Base-by-base conservation (phyloP, 2,888 invertebrate genomes). In the Synergus japonicus region DNA sequence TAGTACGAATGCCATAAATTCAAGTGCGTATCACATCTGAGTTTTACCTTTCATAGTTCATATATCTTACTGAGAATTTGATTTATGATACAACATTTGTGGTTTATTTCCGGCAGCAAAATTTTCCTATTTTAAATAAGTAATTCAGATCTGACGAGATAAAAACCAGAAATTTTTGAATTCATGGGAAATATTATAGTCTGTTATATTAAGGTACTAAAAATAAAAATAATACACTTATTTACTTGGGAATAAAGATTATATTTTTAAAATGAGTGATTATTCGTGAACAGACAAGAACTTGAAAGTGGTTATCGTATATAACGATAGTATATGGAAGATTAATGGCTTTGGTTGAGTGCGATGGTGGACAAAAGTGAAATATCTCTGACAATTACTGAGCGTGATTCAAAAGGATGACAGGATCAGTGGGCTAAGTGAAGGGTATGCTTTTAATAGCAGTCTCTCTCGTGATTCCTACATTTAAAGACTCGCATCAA, bases 341-440 rank as follows among this genome's bases (percentile, higher is more conserved):
- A 49, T 49, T 37, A 69, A 49, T 69, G 49, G 29, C 49, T 69
- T 49, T 37, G 29, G 29, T 37, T 49, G 22, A 46, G n/a, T 49
- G 37, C 8, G 49, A 69, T 49, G 49, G 49, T 69, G 46, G 9
- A 29, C 29, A 49, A 69, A 58, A 18, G 49, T 69, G 69, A 69
- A 69, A 69, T 69, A 29, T 69, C 69, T 69, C 69, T 69, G 49
- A 69, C 49, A 69, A 69, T 69, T 49, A 29, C 69, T 15, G 29
- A 69, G 49, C 69, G 29, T 69, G 69, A 69, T 46, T 69, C 15
- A 49, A 37, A 69, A 69, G 15, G 29, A 29, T 69, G 46, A 29
- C 8, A 49, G 69, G 69, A 69, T 49, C 29, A 3, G 46, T 22
- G 46, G 29, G 49, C 29, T 49, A 69, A 67, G 29, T 69, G 49